Evolutionary conservation across 2,113 vertebrate genomes (phyloP), one percentile per base, ranked within the genome.

Genomic region (Nothobranchius furzeri): DNA sequence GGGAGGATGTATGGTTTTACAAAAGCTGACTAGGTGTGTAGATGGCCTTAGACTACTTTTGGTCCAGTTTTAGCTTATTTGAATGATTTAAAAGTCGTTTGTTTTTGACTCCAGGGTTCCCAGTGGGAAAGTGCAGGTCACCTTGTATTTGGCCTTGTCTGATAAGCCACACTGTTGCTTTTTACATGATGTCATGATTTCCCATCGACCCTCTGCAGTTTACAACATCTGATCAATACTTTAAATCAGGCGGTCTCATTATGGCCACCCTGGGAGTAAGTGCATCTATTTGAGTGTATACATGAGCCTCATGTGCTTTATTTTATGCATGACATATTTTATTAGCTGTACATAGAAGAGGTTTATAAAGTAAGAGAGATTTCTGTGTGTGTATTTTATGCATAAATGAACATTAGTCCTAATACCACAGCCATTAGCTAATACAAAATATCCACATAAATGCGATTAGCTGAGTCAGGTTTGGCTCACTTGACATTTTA

Each of bases 131-230:
- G 43, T 45, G 43, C 45, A 47, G 54, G 79, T 83, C 69, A 76
- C 58, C 88, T 88, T 90, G 79, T 74, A 66, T 82, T 86, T 83
- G 78, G 80, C 79, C 88, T 46, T 73, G 25, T 62, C 84, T 87
- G 87, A 87, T 89, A 86, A 90, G 85, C 85, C 79, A 15, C 87
- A 87, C 74, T 83, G 79, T 89, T 87, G 69, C 81, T 80, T 89
- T 88, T 89, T 82, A 90, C 84, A 85, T 85, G 84, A 88, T 84
- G 83, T 73, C 70, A 66, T 35, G 66, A 60, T 86, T 82, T 88
- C 9, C 77, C 68, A 61, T 78, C 80, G 79, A 74, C 75, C 78
- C 75, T 78, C 70, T 81, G 81, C 69, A 79, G 79, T 78, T 84
- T 78, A 68, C 73, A 66, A 54, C 51, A 5, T 13, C 62, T 82